These are phyloP conservation scores for Pseudorectes ferrugineus DNA, from an alignment of 2,113 vertebrate species.

Conservation along the genomic window DNA sequence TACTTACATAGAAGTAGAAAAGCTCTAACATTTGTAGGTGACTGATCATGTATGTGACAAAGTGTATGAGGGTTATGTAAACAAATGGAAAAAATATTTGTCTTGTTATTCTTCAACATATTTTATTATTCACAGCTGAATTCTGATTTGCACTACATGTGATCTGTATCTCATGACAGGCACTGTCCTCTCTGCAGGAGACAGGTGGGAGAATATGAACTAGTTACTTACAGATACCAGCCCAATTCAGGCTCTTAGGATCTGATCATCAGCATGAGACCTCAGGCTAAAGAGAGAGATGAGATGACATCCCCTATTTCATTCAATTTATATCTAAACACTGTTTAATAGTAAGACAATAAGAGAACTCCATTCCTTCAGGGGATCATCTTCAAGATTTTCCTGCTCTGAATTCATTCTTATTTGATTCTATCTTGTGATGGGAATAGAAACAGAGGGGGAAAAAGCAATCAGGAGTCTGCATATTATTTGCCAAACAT, in stretches of 20 bases:
- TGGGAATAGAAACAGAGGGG: background rate
- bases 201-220: background rate
- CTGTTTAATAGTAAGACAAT: background rate
- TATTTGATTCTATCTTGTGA: background rate
- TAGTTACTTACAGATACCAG: background rate
- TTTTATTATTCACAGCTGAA: background rate
- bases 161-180: background rate
- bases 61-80: background rate
- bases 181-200: background rate
- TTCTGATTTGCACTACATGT: background rate
- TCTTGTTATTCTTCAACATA: background rate
- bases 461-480: background rate
- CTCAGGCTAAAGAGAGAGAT: background rate
- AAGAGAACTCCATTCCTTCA: background rate
- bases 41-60: background rate
- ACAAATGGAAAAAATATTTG: background rate
- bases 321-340: background rate
- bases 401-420: background rate
- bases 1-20: background rate
- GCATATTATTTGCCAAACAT: background rate
- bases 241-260: background rate
- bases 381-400: background rate
- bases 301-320: background rate
- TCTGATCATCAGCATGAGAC: background rate
- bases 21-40: background rate